A percentile compares a stretch with the other conserved stretches of the same genome.
These are phyloP conservation scores for Subacronicta megacephala DNA, from an alignment of 2,888 invertebrate species.

Conservation along the genomic window DNA sequence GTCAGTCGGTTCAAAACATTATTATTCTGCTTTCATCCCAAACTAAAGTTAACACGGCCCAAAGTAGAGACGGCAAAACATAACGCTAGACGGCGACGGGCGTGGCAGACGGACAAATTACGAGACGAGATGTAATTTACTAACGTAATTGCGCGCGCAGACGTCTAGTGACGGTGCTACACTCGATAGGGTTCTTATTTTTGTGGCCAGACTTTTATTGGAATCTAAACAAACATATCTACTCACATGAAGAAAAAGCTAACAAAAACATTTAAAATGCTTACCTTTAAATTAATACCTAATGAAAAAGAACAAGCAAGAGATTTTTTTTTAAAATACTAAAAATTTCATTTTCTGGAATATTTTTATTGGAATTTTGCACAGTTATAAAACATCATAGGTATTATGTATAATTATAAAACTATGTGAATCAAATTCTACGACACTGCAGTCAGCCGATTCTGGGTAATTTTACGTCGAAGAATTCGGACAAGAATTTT, in stretches of 20 bases:
- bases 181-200: slow-evolving; percentile 37
- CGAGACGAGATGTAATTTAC: slow-evolving; percentile 75
- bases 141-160: slow-evolving; percentile 75
- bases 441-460: no score
- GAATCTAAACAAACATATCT: no score
- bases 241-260: no score
- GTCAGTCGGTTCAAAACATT: background rate
- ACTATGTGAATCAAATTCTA: no score
- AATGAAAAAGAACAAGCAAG: no score
- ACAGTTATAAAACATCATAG: no score
- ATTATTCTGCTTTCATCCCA: background rate
- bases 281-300: no score
- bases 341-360: no score
- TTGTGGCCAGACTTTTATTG: slow-evolving; percentile 3
- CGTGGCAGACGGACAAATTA: slow-evolving; percentile 73
- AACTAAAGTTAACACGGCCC: slow-evolving; percentile 3
- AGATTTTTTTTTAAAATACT: no score
- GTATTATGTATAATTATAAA: no score
- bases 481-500: slow-evolving; percentile 11
- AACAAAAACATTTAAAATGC: no score
- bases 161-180: slow-evolving; percentile 36
- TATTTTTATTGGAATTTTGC: no score
- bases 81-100: slow-evolving; percentile 55
- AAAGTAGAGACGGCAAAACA: slow-evolving; percentile 61
- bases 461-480: background rate